Evolutionary conservation across 2,113 vertebrate genomes (phyloP).

Genomic region (Indicator maculatus): DNA sequence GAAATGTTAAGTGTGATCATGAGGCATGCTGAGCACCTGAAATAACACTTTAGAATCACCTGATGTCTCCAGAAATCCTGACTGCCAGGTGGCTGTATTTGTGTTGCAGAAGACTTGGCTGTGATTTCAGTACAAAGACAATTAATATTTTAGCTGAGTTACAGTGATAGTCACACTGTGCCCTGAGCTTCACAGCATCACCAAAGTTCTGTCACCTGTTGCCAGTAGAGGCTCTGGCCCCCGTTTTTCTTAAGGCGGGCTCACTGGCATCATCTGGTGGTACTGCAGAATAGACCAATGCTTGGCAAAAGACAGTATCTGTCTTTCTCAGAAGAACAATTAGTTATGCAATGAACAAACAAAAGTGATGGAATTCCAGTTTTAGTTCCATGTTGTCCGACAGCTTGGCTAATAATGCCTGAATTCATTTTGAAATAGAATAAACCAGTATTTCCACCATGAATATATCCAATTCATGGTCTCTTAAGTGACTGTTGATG

Average conservation of each 20-base stretch:
- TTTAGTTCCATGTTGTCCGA: background rate
- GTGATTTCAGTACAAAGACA: background rate
- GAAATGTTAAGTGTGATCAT: background rate
- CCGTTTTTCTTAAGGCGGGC: background rate
- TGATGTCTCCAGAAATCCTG: background rate
- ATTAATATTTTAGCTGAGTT: background rate
- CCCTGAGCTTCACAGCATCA: background rate
- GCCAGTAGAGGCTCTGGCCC: background rate
- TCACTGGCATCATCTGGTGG: background rate
- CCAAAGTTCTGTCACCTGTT: background rate
- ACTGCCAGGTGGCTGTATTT: background rate
- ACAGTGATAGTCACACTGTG: fast-evolving
- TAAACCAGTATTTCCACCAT: background rate
- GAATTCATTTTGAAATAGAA: conserved; percentile 19
- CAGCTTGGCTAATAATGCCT: conserved; percentile 8
- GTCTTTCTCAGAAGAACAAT: conserved; percentile 18
- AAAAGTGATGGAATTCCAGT: background rate
- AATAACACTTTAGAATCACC: background rate
- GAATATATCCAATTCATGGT: background rate
- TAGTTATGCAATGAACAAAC: background rate
- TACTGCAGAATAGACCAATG: background rate
- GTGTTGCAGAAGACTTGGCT: background rate
- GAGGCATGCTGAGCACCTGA: background rate
- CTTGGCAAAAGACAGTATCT: background rate
- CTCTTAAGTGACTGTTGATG: background rate